Evolutionary conservation across 2,888 invertebrate species (phyloP).

Genomic region (Hololepta plana): DNA sequence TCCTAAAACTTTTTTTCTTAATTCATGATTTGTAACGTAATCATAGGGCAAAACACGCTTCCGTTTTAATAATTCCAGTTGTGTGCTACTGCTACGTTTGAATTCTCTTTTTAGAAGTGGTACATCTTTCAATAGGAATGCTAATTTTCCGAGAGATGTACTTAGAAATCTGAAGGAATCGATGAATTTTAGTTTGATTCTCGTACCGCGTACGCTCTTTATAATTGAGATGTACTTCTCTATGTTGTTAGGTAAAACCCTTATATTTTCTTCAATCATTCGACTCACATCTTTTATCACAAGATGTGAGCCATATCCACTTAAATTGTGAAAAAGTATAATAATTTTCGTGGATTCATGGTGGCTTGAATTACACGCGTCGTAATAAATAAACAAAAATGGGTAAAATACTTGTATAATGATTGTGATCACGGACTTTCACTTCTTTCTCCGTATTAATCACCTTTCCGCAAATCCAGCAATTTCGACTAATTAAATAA

Average conservation of each 20-base stretch:
- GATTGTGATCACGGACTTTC: conserved; percentile 4
- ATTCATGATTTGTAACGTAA: neutral
- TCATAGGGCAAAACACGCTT: conserved; percentile 3
- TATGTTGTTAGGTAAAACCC: neutral
- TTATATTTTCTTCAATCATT: neutral
- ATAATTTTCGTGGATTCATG: neutral
- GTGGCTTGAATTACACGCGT: neutral
- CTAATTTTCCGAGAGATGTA: conserved; percentile 1
- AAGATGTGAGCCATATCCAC: neutral
- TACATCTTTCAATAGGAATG: neutral
- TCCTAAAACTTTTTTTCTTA: neutral
- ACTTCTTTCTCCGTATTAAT: neutral
- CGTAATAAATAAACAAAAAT: too few relatives aligned
- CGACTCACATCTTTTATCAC: neutral
- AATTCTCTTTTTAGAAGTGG: neutral
- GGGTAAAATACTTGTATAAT: too few relatives aligned
- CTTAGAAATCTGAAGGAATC: neutral
- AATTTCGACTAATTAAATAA: neutral
- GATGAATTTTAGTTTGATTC: conserved; percentile 1
- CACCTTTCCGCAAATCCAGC: neutral
- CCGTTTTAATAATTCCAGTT: neutral
- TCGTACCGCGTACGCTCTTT: neutral
- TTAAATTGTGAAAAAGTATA: conserved; percentile 4
- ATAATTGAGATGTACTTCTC: conserved; percentile 5
- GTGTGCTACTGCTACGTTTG: neutral